Conservation (phyloP, 2,797 vertebrate species). For the Scolopax rusticola region DNA sequence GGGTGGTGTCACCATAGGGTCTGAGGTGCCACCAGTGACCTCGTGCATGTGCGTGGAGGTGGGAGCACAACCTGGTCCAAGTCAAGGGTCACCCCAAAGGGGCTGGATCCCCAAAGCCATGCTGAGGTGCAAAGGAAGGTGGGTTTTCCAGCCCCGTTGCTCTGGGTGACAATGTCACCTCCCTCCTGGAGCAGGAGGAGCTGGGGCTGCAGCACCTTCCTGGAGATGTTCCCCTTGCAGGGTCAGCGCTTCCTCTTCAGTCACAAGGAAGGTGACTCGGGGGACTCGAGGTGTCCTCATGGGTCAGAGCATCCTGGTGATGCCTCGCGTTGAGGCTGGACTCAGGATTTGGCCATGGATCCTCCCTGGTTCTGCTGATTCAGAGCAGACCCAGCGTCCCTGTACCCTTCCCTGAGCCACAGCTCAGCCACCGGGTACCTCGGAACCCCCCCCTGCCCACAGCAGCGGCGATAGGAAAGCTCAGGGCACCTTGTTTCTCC, state of each 20-base stretch:
- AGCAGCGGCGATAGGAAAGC: rapidly evolving
- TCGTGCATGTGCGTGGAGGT: neutral
- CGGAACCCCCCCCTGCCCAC: neutral
- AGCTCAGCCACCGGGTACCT: neutral
- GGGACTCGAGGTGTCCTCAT: neutral
- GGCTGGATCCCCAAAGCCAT: neutral
- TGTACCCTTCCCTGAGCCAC: neutral
- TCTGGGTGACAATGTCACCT: neutral
- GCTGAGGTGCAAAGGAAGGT: neutral
- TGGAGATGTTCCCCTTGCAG: neutral
- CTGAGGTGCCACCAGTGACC: neutral
- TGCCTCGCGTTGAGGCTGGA: rapidly evolving
- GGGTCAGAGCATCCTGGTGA: neutral
- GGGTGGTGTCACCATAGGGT: conserved; percentile 28
- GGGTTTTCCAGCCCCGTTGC: neutral
- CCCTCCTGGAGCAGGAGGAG: neutral
- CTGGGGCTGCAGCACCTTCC: neutral
- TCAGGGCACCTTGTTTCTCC: neutral
- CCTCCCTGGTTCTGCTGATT: rapidly evolving
- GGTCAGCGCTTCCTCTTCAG: neutral
- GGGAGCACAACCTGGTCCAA: neutral
- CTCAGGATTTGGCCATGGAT: rapidly evolving
- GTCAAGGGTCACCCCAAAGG: rapidly evolving
- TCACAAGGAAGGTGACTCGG: neutral
- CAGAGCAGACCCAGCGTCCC: too few species aligned